Conservation (phyloP, 2,888 invertebrate genomes). For the Catocala fraxini region DNA sequence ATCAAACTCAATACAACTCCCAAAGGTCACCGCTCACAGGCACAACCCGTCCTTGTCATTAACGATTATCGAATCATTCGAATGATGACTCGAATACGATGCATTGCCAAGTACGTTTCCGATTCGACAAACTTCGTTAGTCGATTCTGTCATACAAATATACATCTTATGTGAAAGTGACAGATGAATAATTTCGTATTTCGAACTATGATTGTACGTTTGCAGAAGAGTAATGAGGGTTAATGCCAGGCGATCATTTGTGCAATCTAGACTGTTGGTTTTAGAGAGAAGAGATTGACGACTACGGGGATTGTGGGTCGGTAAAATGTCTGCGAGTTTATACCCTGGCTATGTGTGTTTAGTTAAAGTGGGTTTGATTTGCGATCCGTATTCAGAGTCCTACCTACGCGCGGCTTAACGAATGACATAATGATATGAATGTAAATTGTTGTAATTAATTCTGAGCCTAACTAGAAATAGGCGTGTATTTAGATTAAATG, state of each 20-base stretch:
- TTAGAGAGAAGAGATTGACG: constrained; percentile 76
- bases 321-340: constrained; percentile 66
- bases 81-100: constrained; percentile 65
- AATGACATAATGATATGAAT: constrained; percentile 68
- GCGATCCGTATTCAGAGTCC: constrained; percentile 61
- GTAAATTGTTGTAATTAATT: constrained; percentile 67
- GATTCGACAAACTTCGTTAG: constrained; percentile 58
- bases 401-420: constrained; percentile 65
- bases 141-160: constrained; percentile 44
- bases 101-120: constrained; percentile 61
- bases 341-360: constrained; percentile 60
- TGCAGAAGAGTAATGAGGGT: constrained; percentile 76
- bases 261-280: constrained; percentile 84
- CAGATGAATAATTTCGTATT: constrained; percentile 49
- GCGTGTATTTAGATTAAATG: constrained; percentile 48
- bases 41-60: constrained; percentile 69
- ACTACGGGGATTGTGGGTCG: constrained; percentile 71
- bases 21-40: constrained; percentile 72
- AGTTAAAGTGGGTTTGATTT: constrained; percentile 74
- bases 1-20: constrained; percentile 52
- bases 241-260: constrained; percentile 80
- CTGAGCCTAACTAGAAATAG: constrained; percentile 46
- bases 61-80: constrained; percentile 77
- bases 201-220: constrained; percentile 50
- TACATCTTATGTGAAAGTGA: constrained; percentile 41